phyloP scores from a whole-genome alignment of 2,888 invertebrate species.

The Chelonus formosanus region DNA sequence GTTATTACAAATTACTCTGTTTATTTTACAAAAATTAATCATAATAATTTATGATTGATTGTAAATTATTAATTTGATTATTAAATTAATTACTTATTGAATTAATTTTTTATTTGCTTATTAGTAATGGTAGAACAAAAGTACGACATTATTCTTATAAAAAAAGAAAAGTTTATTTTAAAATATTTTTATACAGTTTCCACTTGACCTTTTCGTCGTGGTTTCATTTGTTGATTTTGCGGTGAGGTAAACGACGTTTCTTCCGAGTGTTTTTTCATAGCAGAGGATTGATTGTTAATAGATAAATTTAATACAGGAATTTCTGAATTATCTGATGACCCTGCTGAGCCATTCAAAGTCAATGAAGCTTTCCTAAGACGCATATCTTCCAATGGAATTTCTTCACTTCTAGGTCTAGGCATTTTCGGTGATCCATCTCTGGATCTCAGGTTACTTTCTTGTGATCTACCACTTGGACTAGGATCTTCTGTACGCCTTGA shows the following conservation, averaged over 20 bases:
- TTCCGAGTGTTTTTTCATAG: constrained; percentile 68
- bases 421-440: constrained; percentile 77
- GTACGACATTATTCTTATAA: background rate
- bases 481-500: constrained; percentile 36
- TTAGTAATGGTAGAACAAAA: too few relatives aligned
- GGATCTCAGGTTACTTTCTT: constrained; percentile 68
- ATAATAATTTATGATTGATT: too few relatives aligned
- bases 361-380: constrained; percentile 63
- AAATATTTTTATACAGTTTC: constrained; percentile 70
- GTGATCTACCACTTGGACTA: constrained; percentile 46
- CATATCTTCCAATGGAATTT: constrained; percentile 84
- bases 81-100: too few relatives aligned
- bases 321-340: constrained; percentile 33
- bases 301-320: constrained; percentile 36
- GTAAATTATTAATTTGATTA: too few relatives aligned
- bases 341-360: constrained; percentile 47
- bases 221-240: constrained; percentile 65
- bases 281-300: constrained; percentile 38
- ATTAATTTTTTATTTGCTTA: too few relatives aligned
- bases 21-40: too few relatives aligned
- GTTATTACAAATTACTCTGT: too few relatives aligned
- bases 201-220: constrained; percentile 68
- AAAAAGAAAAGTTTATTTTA: constrained; percentile 9
- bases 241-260: constrained; percentile 82
- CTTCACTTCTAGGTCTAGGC: constrained; percentile 79